phyloP scores from a whole-genome alignment of 2,888 invertebrate species.

The Ophion costatus region DNA sequence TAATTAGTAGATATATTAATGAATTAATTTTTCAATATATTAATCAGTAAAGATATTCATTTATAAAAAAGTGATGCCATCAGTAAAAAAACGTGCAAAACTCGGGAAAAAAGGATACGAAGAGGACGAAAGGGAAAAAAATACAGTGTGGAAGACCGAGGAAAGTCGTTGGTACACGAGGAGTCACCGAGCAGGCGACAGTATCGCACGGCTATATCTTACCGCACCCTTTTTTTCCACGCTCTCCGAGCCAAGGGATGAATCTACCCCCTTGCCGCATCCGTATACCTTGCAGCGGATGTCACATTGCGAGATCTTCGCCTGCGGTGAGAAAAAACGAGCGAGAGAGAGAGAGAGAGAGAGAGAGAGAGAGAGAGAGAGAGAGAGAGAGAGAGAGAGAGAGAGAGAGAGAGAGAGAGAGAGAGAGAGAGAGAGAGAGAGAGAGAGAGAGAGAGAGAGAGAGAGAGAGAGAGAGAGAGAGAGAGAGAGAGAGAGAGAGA shows the following conservation, averaged over 20 bases:
- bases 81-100: background rate
- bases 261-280: constrained; percentile 52
- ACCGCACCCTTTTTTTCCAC: constrained; percentile 67
- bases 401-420: too few species aligned
- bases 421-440: too few species aligned
- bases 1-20: too few species aligned
- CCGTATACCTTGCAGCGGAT: constrained; percentile 44
- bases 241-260: constrained; percentile 54
- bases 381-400: constrained; percentile 36
- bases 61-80: background rate
- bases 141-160: constrained; percentile 15
- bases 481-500: constrained; percentile 44
- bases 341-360: constrained; percentile 28
- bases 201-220: constrained; percentile 71
- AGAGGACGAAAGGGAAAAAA: constrained; percentile 14
- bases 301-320: constrained; percentile 48
- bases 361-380: constrained; percentile 32
- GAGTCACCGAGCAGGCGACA: constrained; percentile 65
- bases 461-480: constrained; percentile 31
- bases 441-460: constrained; percentile 46
- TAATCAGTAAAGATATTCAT: too few species aligned
- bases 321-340: constrained; percentile 59
- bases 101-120: constrained; percentile 1
- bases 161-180: constrained; percentile 69
- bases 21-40: too few species aligned